Conservation (phyloP, 2,888 invertebrate genomes). For the Muschampia plurimacula region DNA sequence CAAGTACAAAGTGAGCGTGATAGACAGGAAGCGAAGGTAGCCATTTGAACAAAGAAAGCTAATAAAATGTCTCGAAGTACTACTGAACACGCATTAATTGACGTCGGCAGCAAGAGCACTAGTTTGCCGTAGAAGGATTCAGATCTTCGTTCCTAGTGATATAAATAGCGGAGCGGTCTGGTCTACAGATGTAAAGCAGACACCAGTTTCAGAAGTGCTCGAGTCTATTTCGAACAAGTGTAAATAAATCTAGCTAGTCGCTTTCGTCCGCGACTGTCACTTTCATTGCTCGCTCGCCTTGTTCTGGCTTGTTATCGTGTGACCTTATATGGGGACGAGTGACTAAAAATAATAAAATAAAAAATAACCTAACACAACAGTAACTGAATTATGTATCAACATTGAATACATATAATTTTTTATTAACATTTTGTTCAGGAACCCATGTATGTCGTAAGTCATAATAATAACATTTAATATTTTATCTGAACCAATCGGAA, state of each 20-base stretch:
- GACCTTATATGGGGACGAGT: slow-evolving; percentile 29
- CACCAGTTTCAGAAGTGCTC: slow-evolving; percentile 80
- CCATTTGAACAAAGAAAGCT: slow-evolving; percentile 60
- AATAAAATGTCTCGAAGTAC: slow-evolving; percentile 69
- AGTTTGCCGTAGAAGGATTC: slow-evolving; percentile 75
- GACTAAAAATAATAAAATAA: slow-evolving; percentile 23
- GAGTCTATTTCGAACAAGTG: slow-evolving; percentile 80
- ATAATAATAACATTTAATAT: neutral
- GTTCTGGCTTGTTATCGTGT: slow-evolving; percentile 47
- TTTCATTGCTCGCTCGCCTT: slow-evolving; percentile 69
- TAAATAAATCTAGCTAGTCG: slow-evolving; percentile 81
- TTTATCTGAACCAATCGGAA: too few species aligned
- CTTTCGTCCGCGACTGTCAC: slow-evolving; percentile 78
- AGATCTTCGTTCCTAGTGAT: slow-evolving; percentile 71
- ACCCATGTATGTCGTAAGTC: neutral
- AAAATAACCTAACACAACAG: neutral
- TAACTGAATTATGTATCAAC: neutral
- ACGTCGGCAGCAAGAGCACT: slow-evolving; percentile 60
- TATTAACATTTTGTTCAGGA: neutral
- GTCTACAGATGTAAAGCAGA: slow-evolving; percentile 74
- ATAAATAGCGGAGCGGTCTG: slow-evolving; percentile 75
- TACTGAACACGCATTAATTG: slow-evolving; percentile 66
- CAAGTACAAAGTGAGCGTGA: slow-evolving; percentile 42
- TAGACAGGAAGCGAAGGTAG: slow-evolving; percentile 54
- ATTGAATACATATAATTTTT: neutral